Conservation (phyloP, 2,888 invertebrate genomes). For the Volucella inanis region DNA sequence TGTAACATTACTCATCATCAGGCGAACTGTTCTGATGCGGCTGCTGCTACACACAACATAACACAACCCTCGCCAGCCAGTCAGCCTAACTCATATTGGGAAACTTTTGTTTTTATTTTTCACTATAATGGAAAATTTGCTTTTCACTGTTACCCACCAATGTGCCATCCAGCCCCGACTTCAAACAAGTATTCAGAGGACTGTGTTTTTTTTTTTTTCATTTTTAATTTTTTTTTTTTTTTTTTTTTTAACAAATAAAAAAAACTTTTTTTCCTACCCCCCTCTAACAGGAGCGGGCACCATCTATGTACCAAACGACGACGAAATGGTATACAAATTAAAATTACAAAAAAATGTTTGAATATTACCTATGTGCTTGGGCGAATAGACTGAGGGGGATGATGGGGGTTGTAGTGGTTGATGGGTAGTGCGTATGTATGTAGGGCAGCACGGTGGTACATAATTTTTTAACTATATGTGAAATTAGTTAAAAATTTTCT, state of each 20-base stretch:
- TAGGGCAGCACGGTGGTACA: slow-evolving; percentile 64
- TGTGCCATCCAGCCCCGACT: not conserved
- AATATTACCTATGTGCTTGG: slow-evolving; percentile 72
- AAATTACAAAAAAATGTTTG: slow-evolving; percentile 76
- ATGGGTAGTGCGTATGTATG: slow-evolving; percentile 45
- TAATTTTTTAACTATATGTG: slow-evolving; percentile 74
- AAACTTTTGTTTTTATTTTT: slow-evolving; percentile 74
- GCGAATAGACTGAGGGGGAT: slow-evolving; percentile 28
- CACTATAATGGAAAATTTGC: slow-evolving; percentile 72
- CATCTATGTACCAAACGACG: slow-evolving; percentile 51
- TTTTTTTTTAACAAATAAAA: slow-evolving; percentile 41
- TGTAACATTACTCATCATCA: slow-evolving; percentile 64
- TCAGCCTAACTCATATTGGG: slow-evolving; percentile 39
- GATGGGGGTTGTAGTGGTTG: slow-evolving; percentile 9
- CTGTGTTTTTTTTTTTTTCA: slow-evolving; percentile 76
- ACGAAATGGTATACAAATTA: slow-evolving; percentile 76
- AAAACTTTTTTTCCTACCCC: slow-evolving; percentile 42
- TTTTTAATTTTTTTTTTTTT: slow-evolving; percentile 5
- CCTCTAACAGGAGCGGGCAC: slow-evolving; percentile 10
- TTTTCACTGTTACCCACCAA: slow-evolving; percentile 33
- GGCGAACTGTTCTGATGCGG: slow-evolving; percentile 11
- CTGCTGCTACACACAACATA: not conserved
- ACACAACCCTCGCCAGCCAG: slow-evolving; percentile 30
- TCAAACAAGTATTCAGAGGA: slow-evolving; percentile 77
- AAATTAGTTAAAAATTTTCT: slow-evolving; percentile 72